These are phyloP conservation scores for Salticus scenicus DNA, from an alignment of 2,888 invertebrate genomes.

Conservation along the genomic window DNA sequence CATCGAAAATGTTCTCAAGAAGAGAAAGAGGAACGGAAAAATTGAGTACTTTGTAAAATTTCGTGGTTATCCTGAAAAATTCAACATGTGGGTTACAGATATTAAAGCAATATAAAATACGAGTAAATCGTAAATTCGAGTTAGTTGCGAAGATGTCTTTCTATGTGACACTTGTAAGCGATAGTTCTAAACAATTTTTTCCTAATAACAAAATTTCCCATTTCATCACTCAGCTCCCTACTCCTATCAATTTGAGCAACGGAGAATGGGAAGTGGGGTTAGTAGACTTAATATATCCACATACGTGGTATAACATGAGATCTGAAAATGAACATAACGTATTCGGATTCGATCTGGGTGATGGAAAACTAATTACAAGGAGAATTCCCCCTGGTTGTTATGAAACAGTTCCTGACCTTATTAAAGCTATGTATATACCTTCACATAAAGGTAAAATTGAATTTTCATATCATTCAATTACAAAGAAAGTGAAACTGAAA, in stretches of 20 bases:
- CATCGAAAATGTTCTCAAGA: constrained; percentile 17
- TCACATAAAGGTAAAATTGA: constrained; percentile 23
- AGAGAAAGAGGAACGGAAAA: background rate
- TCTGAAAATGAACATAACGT: background rate
- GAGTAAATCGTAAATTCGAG: background rate
- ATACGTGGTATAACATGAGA: constrained; percentile 31
- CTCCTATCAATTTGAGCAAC: constrained; percentile 65
- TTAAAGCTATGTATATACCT: constrained; percentile 13
- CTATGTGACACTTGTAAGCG: constrained; percentile 71
- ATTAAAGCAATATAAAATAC: constrained; percentile 19
- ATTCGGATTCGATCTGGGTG: too few species aligned
- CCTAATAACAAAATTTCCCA: constrained; percentile 72
- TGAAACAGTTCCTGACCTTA: constrained; percentile 22
- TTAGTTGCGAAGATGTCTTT: constrained; percentile 9
- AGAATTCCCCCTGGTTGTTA: too few species aligned
- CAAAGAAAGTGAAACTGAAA: constrained; percentile 30
- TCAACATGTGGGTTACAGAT: constrained; percentile 5
- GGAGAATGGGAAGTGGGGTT: constrained; percentile 72
- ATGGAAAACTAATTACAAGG: too few species aligned
- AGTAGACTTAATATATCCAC: constrained; percentile 71
- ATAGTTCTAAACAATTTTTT: constrained; percentile 72
- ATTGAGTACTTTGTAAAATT: constrained; percentile 26
- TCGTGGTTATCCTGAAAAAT: constrained; percentile 22
- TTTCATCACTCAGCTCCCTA: constrained; percentile 72
- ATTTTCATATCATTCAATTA: background rate